phyloP scores from a whole-genome alignment of 2,113 vertebrate genomes.

The Perca flavescens region DNA sequence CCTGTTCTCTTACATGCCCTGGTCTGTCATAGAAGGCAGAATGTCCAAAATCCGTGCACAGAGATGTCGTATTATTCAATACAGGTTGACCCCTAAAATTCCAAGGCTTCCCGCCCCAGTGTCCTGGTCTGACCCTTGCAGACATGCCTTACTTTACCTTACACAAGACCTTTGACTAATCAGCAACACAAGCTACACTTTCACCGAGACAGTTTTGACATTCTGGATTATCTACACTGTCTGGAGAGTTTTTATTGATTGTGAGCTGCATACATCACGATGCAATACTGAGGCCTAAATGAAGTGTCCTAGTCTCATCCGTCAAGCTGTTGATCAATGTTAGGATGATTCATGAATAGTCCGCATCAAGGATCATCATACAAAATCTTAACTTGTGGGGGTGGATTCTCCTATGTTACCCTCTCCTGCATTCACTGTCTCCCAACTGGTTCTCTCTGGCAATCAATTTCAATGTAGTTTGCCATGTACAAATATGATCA shows the following conservation, averaged over 20 bases:
- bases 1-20: neutral
- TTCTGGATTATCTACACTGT: constrained; percentile 12
- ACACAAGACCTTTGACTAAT: constrained; percentile 19
- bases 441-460: neutral
- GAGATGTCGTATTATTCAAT: constrained; percentile 3
- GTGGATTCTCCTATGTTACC: neutral
- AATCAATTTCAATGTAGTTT: neutral
- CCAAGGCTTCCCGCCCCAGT: neutral
- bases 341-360: neutral
- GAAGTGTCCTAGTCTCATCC: neutral
- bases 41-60: neutral
- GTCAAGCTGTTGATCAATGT: neutral
- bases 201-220: constrained; percentile 20
- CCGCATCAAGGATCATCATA: neutral
- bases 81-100: neutral
- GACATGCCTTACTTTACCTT: constrained; percentile 9
- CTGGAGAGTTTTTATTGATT: constrained; percentile 34
- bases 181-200: neutral
- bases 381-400: neutral
- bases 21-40: neutral
- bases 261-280: neutral
- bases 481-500: neutral
- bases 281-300: constrained; percentile 8
- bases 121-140: constrained; percentile 29
- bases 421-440: too few species aligned